Base-by-base conservation (phyloP, 2,888 invertebrate species). In the Euclidia mi region DNA sequence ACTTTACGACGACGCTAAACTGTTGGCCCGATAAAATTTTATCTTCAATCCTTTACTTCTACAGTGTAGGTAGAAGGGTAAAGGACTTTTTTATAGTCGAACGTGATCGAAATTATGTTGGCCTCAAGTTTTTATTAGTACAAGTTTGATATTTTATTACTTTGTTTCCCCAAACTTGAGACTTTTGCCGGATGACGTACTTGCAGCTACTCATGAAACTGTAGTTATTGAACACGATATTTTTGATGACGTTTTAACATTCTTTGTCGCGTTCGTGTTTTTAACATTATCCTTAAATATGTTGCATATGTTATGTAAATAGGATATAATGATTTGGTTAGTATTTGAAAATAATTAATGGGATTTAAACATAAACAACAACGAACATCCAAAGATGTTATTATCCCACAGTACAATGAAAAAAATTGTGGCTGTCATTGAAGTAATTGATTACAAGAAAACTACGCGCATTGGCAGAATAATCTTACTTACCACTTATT, bases 11-110 rank as follows among this genome's bases (percentile, higher is more conserved):
- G 59, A 53, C 74, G 82, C 85, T 89, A 89, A 91, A 89, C 85
- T 89, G 88, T 88, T 84, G 84, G 84, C 85, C 81, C 86, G 81
- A 90, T 91, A 89, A 88, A 89, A 85, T 85, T 87, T 89, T 90
- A 88, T 89, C 87, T 83, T 80, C 85, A 85, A 86, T 85, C 85
- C 82, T 74, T 79, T 72, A 78, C 69, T 64, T 70, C 78, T 68
- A 80, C 75, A 74, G 59, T 52, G 69, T 63, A 57, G 71, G 58
- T 61, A 77, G 73, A 68, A 78, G 74, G 79, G 76, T 25, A 47
- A 50, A 61, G 34, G 51, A 67, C 56, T 42, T 84, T 84, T 87
- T 89, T 91, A 90, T 81, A 74, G 78, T 64, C 64, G 67, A 78
- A 88, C 89, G 89, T 89, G 89, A 90, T 85, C 84, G 83, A 90